These are phyloP conservation scores for Dipodomys ordii DNA, from an alignment of 2,113 vertebrate species.

Conservation along the genomic window DNA sequence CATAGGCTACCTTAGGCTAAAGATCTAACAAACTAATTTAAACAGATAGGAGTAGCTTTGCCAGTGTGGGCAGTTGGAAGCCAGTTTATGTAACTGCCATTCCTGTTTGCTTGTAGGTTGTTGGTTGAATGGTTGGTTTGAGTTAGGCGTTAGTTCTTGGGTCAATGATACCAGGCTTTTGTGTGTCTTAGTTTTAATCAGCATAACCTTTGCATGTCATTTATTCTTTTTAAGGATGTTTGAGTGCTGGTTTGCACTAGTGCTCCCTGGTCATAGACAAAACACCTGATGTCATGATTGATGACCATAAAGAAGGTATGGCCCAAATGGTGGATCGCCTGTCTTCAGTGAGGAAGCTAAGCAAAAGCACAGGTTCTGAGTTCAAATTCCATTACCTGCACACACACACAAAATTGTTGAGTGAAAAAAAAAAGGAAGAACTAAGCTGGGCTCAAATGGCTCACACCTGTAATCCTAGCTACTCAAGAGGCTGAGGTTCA, in stretches of 20 bases:
- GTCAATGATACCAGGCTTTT: not conserved
- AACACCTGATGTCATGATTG: not conserved
- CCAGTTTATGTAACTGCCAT: not conserved
- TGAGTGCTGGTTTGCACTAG: not conserved
- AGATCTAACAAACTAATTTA: not conserved
- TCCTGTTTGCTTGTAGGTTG: not conserved
- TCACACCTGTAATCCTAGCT: no score
- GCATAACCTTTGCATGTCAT: not conserved
- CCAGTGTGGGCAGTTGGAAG: not conserved
- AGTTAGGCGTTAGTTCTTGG: not conserved
- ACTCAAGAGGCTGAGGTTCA: no score
- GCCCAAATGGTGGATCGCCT: no score
- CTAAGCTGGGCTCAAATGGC: no score
- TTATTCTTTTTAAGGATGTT: constrained; percentile 1
- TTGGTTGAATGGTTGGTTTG: not conserved
- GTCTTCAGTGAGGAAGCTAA: no score
- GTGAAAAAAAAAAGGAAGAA: no score
- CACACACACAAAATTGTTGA: no score
- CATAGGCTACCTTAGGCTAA: constrained; percentile 15
- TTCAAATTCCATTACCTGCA: no score
- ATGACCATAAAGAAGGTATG: no score
- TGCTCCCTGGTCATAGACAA: not conserved
- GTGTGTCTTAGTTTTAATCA: not conserved
- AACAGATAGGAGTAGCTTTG: not conserved
- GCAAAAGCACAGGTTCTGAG: no score